Evolutionary conservation across 2,113 vertebrate genomes (phyloP).

Genomic region (Haliaeetus leucogaster): DNA sequence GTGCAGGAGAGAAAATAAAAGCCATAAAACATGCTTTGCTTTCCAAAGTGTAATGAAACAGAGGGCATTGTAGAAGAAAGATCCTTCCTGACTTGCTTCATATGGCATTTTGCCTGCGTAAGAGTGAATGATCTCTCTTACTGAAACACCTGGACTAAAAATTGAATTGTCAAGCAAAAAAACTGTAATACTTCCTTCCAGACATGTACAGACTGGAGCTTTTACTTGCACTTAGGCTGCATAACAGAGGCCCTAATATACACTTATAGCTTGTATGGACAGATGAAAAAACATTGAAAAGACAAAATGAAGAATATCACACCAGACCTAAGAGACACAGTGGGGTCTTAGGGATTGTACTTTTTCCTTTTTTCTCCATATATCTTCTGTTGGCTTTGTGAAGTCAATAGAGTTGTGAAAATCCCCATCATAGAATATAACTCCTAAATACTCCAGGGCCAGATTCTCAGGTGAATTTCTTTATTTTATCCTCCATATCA

Average conservation of each 20-base stretch:
- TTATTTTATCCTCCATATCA: background rate
- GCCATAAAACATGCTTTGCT: background rate
- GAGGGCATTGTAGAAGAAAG: background rate
- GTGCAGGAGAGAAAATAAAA: conserved; percentile 9
- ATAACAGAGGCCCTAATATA: background rate
- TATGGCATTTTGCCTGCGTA: background rate
- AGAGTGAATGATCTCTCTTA: background rate
- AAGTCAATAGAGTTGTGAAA: background rate
- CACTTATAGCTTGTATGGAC: background rate
- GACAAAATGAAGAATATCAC: background rate
- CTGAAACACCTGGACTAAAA: background rate
- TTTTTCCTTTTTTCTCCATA: background rate
- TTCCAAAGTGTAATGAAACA: conserved; percentile 12
- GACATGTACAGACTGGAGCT: background rate
- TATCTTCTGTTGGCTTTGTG: background rate
- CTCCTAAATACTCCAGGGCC: background rate
- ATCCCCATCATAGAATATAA: background rate
- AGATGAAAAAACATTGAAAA: background rate
- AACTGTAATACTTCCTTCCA: background rate
- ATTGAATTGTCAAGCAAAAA: background rate
- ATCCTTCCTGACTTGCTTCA: background rate
- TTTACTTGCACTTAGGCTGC: background rate
- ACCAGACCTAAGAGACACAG: background rate
- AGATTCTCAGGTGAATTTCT: background rate
- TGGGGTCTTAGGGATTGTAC: background rate